Percentiles rank a stretch among this genome's conserved stretches.
phyloP scores from a whole-genome alignment of 2,888 invertebrate genomes.

The Calliscelio sp. region DNA sequence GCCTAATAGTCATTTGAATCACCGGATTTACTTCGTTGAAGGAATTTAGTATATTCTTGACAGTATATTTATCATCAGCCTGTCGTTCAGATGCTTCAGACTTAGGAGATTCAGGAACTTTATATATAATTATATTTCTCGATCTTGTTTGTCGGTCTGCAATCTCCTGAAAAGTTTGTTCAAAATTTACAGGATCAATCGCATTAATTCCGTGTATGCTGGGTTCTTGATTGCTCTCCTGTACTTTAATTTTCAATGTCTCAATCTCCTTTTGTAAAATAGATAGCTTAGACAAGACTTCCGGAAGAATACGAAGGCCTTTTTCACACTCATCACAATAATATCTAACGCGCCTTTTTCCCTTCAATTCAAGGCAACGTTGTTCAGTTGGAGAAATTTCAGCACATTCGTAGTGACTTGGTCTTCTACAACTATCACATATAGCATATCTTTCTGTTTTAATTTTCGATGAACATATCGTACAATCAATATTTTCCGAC shows the following conservation, averaged over 20 bases:
- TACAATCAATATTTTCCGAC: background rate
- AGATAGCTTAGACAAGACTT: background rate
- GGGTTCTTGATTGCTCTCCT: background rate
- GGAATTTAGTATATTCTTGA: too few species aligned
- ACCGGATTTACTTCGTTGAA: too few species aligned
- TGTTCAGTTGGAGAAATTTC: background rate
- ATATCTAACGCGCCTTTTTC: background rate
- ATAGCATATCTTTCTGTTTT: background rate
- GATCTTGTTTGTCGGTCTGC: background rate
- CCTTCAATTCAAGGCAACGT: conserved; percentile 1
- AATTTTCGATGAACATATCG: background rate
- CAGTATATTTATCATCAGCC: too few species aligned
- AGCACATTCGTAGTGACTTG: background rate
- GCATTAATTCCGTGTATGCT: background rate
- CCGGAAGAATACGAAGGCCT: background rate
- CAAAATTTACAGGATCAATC: too few species aligned
- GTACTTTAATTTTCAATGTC: background rate
- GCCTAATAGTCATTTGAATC: too few species aligned
- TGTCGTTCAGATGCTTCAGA: too few species aligned
- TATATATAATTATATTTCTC: conserved; percentile 2
- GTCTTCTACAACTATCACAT: conserved; percentile 22
- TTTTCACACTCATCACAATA: background rate
- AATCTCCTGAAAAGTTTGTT: background rate
- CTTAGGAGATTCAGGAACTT: background rate
- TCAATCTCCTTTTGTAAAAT: background rate